Evolutionary conservation across 2,888 invertebrate genomes (phyloP).

Genomic region (Cyaniris semiargus): DNA sequence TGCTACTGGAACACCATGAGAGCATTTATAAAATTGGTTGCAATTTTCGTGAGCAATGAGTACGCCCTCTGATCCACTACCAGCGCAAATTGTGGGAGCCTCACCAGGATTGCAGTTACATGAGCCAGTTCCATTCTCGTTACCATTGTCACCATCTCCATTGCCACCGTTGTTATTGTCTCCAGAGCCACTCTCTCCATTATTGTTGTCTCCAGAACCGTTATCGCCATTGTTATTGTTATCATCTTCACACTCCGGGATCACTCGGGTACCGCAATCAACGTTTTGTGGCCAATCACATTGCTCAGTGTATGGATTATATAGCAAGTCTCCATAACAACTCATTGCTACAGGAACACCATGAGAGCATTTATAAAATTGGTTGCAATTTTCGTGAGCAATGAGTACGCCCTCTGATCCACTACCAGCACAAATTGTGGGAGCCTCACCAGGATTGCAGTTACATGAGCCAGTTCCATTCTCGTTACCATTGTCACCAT

Average conservation of each 20-base stretch:
- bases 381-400: slow-evolving; percentile 39
- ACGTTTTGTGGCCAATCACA: slow-evolving; percentile 51
- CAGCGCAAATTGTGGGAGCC: slow-evolving; percentile 46
- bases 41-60: slow-evolving; percentile 53
- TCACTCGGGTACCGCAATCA: slow-evolving; percentile 42
- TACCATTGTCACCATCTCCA: slow-evolving; percentile 39
- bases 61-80: slow-evolving; percentile 46
- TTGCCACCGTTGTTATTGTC: slow-evolving; percentile 29
- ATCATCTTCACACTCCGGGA: slow-evolving; percentile 36
- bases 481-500: slow-evolving; percentile 32
- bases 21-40: slow-evolving; percentile 50
- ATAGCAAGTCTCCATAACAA: slow-evolving; percentile 45
- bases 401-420: slow-evolving; percentile 36
- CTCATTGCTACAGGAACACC: slow-evolving; percentile 43
- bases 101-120: slow-evolving; percentile 39
- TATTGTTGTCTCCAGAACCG: slow-evolving; percentile 31
- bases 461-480: slow-evolving; percentile 43
- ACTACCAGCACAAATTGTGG: slow-evolving; percentile 33
- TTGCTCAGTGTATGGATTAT: slow-evolving; percentile 44
- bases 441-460: slow-evolving; percentile 46
- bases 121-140: slow-evolving; percentile 31
- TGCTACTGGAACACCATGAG: slow-evolving; percentile 42
- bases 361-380: slow-evolving; percentile 50
- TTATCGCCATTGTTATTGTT: slow-evolving; percentile 28
- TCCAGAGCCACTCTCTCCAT: slow-evolving; percentile 22